These are phyloP conservation scores for Aphidius ervi DNA, from an alignment of 1,140 invertebrate genomes.

Conservation along the genomic window DNA sequence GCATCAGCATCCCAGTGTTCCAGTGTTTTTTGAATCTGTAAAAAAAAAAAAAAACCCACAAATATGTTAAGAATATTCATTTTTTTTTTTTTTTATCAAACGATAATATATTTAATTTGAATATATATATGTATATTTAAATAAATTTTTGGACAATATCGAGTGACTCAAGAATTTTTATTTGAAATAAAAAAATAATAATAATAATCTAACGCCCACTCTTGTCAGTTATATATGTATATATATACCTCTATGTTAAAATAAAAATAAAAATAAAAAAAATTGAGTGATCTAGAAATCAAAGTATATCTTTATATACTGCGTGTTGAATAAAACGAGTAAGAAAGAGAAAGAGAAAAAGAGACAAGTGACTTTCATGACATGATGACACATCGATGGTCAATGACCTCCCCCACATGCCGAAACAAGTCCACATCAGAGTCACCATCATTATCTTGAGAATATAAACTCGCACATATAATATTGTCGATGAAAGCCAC, in stretches of 20 bases:
- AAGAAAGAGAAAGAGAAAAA: conserved; percentile 2
- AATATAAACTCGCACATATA: too few species aligned
- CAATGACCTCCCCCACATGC: conserved; percentile 17
- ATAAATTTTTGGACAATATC: background rate
- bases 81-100: background rate
- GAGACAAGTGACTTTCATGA: background rate
- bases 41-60: conserved; percentile 29
- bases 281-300: background rate
- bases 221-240: too few species aligned
- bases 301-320: background rate
- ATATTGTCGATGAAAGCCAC: too few species aligned
- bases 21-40: conserved; percentile 42
- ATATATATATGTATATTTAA: background rate
- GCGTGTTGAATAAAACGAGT: conserved; percentile 4
- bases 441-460: too few species aligned
- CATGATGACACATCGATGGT: conserved; percentile 5
- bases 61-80: conserved; percentile 1
- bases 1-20: conserved; percentile 43
- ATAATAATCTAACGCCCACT: background rate
- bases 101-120: background rate
- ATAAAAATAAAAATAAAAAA: background rate
- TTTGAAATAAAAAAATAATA: conserved; percentile 5
- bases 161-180: background rate
- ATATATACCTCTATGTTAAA: too few species aligned
- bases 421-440: too few species aligned